Evolutionary conservation across 2,888 invertebrate species (phyloP).

Genomic region (Lasioglossum morio): DNA sequence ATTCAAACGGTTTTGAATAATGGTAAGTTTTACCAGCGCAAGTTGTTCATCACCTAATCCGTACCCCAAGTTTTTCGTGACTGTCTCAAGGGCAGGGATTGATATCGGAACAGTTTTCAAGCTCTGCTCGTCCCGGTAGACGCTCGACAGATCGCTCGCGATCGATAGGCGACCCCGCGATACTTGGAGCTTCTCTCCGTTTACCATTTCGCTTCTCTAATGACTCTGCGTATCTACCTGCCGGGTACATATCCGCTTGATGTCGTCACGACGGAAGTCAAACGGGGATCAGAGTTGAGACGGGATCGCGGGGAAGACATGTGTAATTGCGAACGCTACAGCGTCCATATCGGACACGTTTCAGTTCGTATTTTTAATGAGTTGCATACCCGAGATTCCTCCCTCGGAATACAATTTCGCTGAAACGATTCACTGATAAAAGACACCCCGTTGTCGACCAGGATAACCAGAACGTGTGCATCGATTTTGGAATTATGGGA

Average conservation of each 20-base stretch:
- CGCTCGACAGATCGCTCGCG: slow-evolving; percentile 23
- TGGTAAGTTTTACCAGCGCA: no score
- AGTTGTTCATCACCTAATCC: no score
- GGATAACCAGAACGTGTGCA: background rate
- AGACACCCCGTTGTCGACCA: background rate
- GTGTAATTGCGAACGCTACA: slow-evolving; percentile 42
- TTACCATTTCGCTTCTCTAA: slow-evolving; percentile 31
- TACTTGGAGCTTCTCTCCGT: slow-evolving; percentile 25
- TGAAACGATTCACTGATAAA: background rate
- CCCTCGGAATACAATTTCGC: background rate
- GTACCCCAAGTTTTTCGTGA: background rate
- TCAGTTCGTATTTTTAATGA: slow-evolving; percentile 50
- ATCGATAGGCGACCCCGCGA: slow-evolving; percentile 34
- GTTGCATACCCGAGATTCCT: background rate
- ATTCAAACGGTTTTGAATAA: no score
- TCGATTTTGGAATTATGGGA: background rate
- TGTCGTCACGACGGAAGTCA: slow-evolving; percentile 43
- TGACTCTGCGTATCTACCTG: slow-evolving; percentile 54
- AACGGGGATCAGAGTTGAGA: background rate
- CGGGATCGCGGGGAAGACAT: background rate
- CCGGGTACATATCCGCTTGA: slow-evolving; percentile 54
- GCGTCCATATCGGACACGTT: slow-evolving; percentile 23
- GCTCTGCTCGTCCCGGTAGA: background rate
- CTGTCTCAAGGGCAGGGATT: background rate
- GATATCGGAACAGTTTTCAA: background rate